A percentile compares a stretch with the other conserved stretches of the same genome.
These are phyloP conservation scores for Entelurus aequoreus DNA, from an alignment of 2,113 vertebrate species.

Conservation along the genomic window DNA sequence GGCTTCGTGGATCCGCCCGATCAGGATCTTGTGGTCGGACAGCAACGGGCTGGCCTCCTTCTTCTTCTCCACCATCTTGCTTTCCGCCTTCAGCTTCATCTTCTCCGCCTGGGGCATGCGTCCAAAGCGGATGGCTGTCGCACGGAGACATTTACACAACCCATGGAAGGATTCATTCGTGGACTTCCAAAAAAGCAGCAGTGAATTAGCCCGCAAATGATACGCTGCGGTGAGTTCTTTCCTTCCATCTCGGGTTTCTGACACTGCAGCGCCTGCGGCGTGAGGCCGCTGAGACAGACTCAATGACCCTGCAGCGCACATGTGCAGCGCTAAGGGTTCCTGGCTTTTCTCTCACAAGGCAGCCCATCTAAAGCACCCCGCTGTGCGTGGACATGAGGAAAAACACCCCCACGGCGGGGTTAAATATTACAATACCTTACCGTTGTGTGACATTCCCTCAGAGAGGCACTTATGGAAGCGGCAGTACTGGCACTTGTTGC, in stretches of 20 bases:
- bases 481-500: constrained; percentile 97
- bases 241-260: constrained; percentile 39
- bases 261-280: constrained; percentile 23
- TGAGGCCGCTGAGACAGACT: constrained; percentile 42
- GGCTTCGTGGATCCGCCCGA: constrained; percentile 84
- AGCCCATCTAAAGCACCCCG: constrained; percentile 13
- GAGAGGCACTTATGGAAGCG: constrained; percentile 96
- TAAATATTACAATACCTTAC: constrained; percentile 60
- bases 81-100: constrained; percentile 86
- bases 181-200: too few relatives aligned
- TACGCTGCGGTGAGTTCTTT: constrained; percentile 14
- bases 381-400: constrained; percentile 7
- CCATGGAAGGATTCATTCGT: too few relatives aligned
- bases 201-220: constrained; percentile 19
- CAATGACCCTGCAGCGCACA: constrained; percentile 46
- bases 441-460: constrained; percentile 97
- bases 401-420: neutral
- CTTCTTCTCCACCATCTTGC: constrained; percentile 75
- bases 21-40: constrained; percentile 81
- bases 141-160: constrained; percentile 1
- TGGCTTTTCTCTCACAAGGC: constrained; percentile 22
- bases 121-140: constrained; percentile 89
- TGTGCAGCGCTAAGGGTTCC: constrained; percentile 32
- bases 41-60: constrained; percentile 67
- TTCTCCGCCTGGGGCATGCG: constrained; percentile 95